Percentiles rank a stretch among this genome's conserved stretches.
Evolutionary conservation across 2,797 vertebrate species (phyloP).

Genomic region (Protosalanx chinensis): DNA sequence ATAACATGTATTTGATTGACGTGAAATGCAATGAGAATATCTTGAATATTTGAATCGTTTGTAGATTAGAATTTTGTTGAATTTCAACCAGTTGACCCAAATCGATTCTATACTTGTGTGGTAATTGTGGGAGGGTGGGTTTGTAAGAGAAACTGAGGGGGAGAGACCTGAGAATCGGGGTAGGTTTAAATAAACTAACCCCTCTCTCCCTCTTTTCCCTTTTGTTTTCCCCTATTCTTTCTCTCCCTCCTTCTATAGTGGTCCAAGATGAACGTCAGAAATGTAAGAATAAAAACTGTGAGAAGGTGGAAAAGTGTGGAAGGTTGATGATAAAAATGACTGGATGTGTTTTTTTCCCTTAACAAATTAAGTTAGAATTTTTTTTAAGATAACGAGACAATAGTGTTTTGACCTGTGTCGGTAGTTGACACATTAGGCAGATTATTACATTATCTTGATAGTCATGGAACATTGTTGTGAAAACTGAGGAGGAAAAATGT

Average conservation of each 20-base stretch:
- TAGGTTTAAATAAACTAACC: constrained; percentile 55
- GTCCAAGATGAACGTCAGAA: constrained; percentile 52
- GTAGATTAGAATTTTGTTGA: not conserved
- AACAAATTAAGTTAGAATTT: not conserved
- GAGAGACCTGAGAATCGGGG: constrained; percentile 46
- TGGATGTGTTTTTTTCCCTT: constrained; percentile 15
- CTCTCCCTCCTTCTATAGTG: constrained; percentile 66
- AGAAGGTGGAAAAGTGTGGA: constrained; percentile 5
- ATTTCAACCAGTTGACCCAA: not conserved
- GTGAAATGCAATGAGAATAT: not conserved
- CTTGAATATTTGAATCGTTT: not conserved
- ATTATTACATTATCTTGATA: too few relatives aligned
- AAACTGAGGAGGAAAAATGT: not conserved
- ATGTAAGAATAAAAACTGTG: constrained; percentile 56
- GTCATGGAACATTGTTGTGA: not conserved
- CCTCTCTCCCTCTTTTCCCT: constrained; percentile 56
- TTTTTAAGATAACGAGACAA: not conserved
- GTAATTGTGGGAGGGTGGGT: constrained; percentile 23
- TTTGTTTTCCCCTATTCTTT: constrained; percentile 62
- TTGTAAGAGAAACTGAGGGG: constrained; percentile 24
- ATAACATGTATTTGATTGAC: not conserved
- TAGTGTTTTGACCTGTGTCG: not conserved
- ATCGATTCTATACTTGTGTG: not conserved
- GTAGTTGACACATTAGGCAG: not conserved
- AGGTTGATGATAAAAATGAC: constrained; percentile 59